Evolutionary conservation across 2,888 invertebrate genomes (phyloP).

Genomic region (Synergus umbraculus): DNA sequence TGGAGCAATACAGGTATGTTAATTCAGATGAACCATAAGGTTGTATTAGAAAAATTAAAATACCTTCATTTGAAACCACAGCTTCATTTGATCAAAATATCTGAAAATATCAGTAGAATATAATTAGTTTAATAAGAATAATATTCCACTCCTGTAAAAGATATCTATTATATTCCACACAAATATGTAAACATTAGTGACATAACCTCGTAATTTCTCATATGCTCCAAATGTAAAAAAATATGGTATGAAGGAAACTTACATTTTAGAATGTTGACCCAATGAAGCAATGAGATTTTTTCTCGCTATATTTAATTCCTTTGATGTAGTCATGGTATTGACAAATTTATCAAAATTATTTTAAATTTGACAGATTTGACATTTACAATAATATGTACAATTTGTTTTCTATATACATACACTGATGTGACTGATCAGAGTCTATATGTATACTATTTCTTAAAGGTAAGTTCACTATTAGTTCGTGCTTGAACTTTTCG

Average conservation of each 20-base stretch:
- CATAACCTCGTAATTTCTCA: conserved; percentile 7
- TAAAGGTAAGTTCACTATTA: too few species aligned
- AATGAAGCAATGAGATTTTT: conserved; percentile 82
- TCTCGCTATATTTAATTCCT: conserved; percentile 80
- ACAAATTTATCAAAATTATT: background rate
- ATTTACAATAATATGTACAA: too few species aligned
- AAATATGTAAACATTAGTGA: conserved; percentile 5
- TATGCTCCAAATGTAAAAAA: too few species aligned
- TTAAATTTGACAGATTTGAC: background rate
- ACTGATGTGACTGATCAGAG: too few species aligned
- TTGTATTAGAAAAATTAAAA: conserved; percentile 2
- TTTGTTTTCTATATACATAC: too few species aligned
- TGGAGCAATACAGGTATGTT: background rate
- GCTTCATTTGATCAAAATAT: conserved; percentile 86
- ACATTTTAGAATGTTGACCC: conserved; percentile 83
- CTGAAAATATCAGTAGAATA: conserved; percentile 58
- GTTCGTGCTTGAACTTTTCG: too few species aligned
- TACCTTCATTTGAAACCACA: conserved; percentile 83
- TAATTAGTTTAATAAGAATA: background rate
- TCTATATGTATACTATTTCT: too few species aligned
- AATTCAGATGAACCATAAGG: background rate
- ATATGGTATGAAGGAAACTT: conserved; percentile 63
- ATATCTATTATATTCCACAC: background rate
- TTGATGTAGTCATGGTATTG: conserved; percentile 68
- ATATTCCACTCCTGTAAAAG: background rate